These are phyloP conservation scores for Melanophora roralis DNA, from an alignment of 2,888 invertebrate species.

Conservation along the genomic window DNA sequence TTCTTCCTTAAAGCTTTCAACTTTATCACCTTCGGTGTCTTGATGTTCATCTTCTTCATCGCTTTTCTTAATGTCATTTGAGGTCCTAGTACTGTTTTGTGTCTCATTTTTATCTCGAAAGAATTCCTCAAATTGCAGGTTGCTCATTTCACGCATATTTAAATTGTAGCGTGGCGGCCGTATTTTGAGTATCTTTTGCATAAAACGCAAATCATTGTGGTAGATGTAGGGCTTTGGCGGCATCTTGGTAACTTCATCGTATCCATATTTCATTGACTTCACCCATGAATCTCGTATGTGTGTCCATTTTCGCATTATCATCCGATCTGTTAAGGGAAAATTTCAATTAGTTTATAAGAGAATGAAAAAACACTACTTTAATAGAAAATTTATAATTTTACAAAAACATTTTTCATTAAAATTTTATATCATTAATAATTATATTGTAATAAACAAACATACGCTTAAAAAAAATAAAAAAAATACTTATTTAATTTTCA, in stretches of 20 bases:
- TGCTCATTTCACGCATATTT: background rate
- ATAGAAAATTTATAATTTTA: too few species aligned
- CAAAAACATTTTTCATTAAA: too few species aligned
- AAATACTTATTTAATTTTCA: too few species aligned
- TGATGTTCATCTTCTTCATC: background rate
- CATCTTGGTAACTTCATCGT: conserved; percentile 31
- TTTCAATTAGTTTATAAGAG: too few species aligned
- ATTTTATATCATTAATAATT: too few species aligned
- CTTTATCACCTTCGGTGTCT: background rate
- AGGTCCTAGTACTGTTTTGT: background rate
- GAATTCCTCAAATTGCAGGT: conserved; percentile 18
- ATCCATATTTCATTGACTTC: conserved; percentile 51
- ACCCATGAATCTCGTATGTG: conserved; percentile 54
- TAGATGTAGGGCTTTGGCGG: conserved; percentile 48
- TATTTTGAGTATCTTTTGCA: conserved; percentile 47
- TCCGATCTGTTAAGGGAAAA: conserved; percentile 11
- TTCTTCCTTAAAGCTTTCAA: conserved; percentile 15
- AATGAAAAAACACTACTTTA: too few species aligned
- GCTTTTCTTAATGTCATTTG: background rate
- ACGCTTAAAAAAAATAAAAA: too few species aligned
- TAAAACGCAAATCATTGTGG: conserved; percentile 42
- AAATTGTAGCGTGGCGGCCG: conserved; percentile 26
- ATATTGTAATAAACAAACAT: too few species aligned
- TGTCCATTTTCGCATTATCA: conserved; percentile 47
- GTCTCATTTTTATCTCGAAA: conserved; percentile 4